A percentile compares a stretch with the other conserved stretches of the same genome.
Evolutionary conservation across 1,140 invertebrate species (phyloP).

Genomic region (Trichoplusia ni): DNA sequence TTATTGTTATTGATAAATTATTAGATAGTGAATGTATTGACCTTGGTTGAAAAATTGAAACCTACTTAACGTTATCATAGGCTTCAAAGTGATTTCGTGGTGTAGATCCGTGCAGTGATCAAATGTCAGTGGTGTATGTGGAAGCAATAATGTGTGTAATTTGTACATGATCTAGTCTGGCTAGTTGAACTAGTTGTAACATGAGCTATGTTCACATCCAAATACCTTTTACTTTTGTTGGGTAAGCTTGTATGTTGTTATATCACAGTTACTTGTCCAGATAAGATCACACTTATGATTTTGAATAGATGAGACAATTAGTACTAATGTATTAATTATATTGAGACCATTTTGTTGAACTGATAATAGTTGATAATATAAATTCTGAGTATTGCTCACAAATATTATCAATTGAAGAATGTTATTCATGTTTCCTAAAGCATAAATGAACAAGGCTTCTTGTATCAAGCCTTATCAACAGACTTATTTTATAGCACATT

Average conservation of each 20-base stretch:
- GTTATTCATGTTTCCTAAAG: no score
- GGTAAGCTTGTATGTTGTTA: neutral
- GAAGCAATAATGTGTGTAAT: constrained; percentile 1
- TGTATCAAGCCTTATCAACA: no score
- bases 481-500: no score
- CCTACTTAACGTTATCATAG: constrained; percentile 39
- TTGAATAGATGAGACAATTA: neutral
- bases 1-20: constrained; percentile 28
- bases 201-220: constrained; percentile 7
- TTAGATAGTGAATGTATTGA: constrained; percentile 51
- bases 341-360: neutral
- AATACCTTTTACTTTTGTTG: constrained; percentile 4
- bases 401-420: no score
- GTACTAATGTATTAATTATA: neutral
- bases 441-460: no score
- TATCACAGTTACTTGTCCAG: neutral
- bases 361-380: neutral
- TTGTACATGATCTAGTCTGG: neutral
- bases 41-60: constrained; percentile 55
- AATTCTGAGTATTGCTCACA: no score
- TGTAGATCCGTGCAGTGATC: neutral
- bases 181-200: neutral
- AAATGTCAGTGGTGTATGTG: constrained; percentile 14
- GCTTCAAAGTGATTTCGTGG: constrained; percentile 16
- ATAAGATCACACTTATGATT: neutral